Evolutionary conservation across 2,888 invertebrate species (phyloP), one percentile per base, ranked within the genome.

Genomic region (Agrilus cyanescens): DNA sequence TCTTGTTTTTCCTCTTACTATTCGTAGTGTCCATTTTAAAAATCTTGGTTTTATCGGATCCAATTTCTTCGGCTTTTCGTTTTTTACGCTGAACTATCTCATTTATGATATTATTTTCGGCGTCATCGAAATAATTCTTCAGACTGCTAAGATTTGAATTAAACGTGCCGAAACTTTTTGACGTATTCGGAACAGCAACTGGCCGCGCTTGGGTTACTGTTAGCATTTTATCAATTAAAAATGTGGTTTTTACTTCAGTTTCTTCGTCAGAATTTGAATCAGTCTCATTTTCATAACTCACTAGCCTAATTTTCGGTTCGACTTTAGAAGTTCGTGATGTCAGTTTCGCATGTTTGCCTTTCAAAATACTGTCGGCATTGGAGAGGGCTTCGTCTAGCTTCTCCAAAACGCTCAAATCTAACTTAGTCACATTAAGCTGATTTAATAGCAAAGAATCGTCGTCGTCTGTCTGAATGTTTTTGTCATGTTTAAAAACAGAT

Each of bases 1-100:
- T 60, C 36, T 58, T 63, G 49, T 51, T 66, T 50, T 70, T 70
- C 16, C 68, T 56, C 20, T 67, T 53, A 45, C 55, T 66, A 4
- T 52, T 52, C n/a, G n/a, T n/a, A 25, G 51, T 51, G 38, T 60
- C 58, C 30, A 57, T 50, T 50, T 57, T 62, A 40, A 54, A 61
- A 33, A 63, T 61, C 51, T 62, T 63, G 12, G 59, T 49, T 37
- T 44, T 50, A 29, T 44, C 46, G 31, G 46, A 46, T 46, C 56
- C 37, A 30, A 46, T 41, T 30, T 43, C 46, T n/a, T 51, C 53
- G 37, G 45, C 48, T 52, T 61, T 61, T 30, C 63, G 52, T 51
- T 65, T 64, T 45, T 61, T 63, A 36, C 62, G 54, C 50, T 63
- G 58, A 4, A 55, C 47, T 36, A 66, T 64, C 48, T 65, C 65